Conservation (phyloP, 2,888 invertebrate species). For the Thera britannica region DNA sequence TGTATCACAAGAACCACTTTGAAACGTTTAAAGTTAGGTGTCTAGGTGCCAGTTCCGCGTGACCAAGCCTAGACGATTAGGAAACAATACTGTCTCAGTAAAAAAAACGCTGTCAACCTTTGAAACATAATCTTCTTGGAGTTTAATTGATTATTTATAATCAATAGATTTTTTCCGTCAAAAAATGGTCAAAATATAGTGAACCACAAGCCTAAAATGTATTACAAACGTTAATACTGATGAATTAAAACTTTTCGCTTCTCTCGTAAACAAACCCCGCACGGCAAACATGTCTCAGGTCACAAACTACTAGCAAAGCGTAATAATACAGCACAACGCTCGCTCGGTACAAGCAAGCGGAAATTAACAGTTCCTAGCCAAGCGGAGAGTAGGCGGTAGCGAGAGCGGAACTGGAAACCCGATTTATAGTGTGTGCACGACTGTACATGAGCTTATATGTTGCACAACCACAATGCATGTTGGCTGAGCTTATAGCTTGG, state of each 20-base stretch:
- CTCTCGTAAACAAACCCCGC: conserved; percentile 20
- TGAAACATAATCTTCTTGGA: too few relatives aligned
- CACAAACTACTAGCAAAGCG: conserved; percentile 75
- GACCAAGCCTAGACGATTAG: too few relatives aligned
- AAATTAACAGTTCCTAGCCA: conserved; percentile 79
- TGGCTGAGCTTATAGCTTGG: conserved; percentile 1
- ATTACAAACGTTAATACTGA: neutral
- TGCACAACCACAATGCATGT: conserved; percentile 18
- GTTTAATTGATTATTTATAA: too few relatives aligned
- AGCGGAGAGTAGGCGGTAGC: conserved; percentile 56
- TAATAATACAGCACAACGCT: conserved; percentile 75
- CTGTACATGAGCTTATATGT: conserved; percentile 32
- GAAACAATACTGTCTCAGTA: too few relatives aligned
- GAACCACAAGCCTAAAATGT: too few relatives aligned
- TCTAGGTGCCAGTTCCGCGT: too few relatives aligned
- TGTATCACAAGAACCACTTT: too few relatives aligned
- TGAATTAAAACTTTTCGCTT: conserved; percentile 32
- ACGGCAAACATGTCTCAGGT: conserved; percentile 70
- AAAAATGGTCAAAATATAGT: too few relatives aligned
- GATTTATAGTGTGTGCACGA: conserved; percentile 57
- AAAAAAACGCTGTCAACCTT: too few relatives aligned
- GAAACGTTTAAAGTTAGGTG: too few relatives aligned
- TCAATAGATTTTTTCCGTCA: too few relatives aligned
- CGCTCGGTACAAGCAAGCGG: conserved; percentile 77
- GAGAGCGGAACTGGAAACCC: conserved; percentile 58